Base-by-base conservation (phyloP, 2,888 invertebrate species). In the Pristionchus mayeri region DNA sequence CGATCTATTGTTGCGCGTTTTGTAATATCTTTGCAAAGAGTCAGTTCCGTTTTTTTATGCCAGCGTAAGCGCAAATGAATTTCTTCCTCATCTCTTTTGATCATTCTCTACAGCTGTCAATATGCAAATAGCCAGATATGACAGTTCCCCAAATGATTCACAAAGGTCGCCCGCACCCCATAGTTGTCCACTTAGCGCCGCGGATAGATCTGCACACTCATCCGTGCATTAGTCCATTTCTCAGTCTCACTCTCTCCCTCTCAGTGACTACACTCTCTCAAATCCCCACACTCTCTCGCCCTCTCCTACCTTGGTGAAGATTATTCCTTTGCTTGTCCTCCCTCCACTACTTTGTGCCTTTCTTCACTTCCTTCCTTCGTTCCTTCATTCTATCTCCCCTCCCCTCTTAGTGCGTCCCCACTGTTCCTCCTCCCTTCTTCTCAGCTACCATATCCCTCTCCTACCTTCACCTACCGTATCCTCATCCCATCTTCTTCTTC, bases 121-220 rank as follows among this genome's bases (percentile, higher is more conserved):
- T 27, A 57, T 24, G n/a, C n/a, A n/a, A n/a, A n/a, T n/a, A n/a
- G n/a, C n/a, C 54, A 2, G 1, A 27, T 3, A 24, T 27, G 6
- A 11, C 9, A 27, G 24, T 27, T 30, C 60, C 3, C 30, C 30
- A 0, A 30, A 60, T 60, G 60, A 60, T 60, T 60, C 60, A 60
- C 30, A 3, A 2, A 60, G 60, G 60, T 27, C 27, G n/a, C 13
- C 44, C 6, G 44, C 44, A 44, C 44, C 44, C 44, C 6, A 44
- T 44, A 57, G 60, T 60, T 60, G 60, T 60, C 60, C 60, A 60
- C 60, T 60, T 60, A 60, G 60, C 60, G 52, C 52, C 16, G 16
- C 52, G 52, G n/a, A n/a, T n/a, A 44, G 44, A 57, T 57, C 24
- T 60, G 60, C 60, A 54, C 54, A n/a, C n/a, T 24, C 60, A 60